phyloP scores from a whole-genome alignment of 1,140 invertebrate species.

The Ostrea denselamellosa region DNA sequence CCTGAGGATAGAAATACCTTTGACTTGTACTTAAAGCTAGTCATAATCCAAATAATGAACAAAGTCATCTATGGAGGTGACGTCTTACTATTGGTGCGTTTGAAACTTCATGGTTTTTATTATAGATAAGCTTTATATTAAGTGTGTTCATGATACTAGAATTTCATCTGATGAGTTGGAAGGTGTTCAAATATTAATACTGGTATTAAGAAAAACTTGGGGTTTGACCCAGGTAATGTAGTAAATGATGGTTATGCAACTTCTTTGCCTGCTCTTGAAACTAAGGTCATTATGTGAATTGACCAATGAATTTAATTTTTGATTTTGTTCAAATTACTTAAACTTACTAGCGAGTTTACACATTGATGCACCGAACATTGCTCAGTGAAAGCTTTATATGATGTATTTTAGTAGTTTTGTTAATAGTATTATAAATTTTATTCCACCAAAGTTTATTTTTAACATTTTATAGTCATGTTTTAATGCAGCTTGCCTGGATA shows the following conservation, averaged over 20 bases:
- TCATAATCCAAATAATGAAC: background rate
- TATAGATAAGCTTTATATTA: background rate
- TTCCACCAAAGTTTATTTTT: constrained; percentile 34
- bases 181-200: background rate
- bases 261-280: background rate
- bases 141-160: constrained; percentile 13
- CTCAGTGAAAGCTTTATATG: background rate
- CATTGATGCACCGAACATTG: background rate
- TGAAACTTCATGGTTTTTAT: background rate
- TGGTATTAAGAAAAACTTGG: background rate
- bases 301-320: background rate
- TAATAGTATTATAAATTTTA: constrained; percentile 36
- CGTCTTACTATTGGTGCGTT: background rate
- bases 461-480: constrained; percentile 11
- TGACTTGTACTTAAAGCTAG: constrained; percentile 8
- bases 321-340: background rate
- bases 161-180: background rate
- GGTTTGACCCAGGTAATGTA: background rate
- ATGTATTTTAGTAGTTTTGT: background rate
- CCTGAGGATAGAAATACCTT: background rate
- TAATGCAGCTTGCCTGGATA: constrained; percentile 3
- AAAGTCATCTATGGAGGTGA: background rate
- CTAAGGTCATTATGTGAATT: background rate
- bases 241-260: background rate
- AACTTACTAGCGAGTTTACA: background rate